Percentiles rank a stretch among this genome's conserved stretches.
Conservation (phyloP, 2,113 vertebrate species). For the Poeciliopsis retropinna region DNA sequence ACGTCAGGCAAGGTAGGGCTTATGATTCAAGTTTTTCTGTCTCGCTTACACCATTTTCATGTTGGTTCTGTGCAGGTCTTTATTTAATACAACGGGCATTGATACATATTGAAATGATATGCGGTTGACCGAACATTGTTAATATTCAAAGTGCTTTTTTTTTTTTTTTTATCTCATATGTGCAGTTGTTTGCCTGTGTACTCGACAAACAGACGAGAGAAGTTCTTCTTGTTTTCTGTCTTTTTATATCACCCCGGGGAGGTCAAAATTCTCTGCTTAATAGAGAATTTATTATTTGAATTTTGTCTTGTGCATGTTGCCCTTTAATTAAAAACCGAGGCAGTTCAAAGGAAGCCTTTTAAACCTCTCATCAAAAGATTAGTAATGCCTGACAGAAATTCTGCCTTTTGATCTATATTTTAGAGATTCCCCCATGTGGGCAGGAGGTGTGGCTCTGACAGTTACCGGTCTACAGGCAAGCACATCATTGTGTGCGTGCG, state of each 20-base stretch:
- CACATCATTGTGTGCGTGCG: conserved; percentile 14
- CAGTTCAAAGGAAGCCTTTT: conserved; percentile 58
- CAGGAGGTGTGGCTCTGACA: conserved; percentile 39
- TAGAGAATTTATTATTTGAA: conserved; percentile 60
- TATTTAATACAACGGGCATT: background rate
- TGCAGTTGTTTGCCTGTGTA: conserved; percentile 9
- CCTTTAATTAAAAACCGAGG: conserved; percentile 64
- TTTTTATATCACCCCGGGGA: conserved; percentile 30
- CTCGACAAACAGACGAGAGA: conserved; percentile 8
- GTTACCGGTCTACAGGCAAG: conserved; percentile 21
- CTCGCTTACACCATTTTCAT: background rate
- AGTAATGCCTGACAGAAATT: conserved; percentile 61
- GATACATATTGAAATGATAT: background rate
- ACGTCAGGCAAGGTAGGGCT: conserved; percentile 89
- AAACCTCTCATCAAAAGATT: conserved; percentile 67
- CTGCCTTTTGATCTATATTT: conserved; percentile 70
- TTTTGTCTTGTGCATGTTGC: conserved; percentile 49
- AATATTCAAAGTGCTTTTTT: background rate
- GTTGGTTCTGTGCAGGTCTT: background rate
- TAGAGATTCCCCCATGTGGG: conserved; percentile 52
- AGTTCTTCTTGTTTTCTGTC: conserved; percentile 33
- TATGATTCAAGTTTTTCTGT: background rate
- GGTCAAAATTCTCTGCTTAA: conserved; percentile 23
- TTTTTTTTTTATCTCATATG: background rate
- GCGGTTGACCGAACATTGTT: background rate